Conservation (phyloP, 2,113 vertebrate species). For the Symphodus melops region DNA sequence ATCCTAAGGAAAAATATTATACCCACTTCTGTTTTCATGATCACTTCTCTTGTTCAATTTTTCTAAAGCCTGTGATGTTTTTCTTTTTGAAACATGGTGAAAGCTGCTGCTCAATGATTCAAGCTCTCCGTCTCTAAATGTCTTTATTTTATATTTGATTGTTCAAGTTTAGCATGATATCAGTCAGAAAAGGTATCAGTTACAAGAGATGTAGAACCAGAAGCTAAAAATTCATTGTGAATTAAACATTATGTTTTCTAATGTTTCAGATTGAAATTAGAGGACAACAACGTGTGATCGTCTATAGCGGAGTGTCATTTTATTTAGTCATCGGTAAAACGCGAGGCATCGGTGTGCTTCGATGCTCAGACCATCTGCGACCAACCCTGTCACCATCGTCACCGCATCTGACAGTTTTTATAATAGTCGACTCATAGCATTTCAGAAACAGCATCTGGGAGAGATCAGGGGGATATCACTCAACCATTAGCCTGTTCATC, state of each 20-base stretch:
- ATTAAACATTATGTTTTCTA: too few relatives aligned
- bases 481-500: constrained; percentile 26
- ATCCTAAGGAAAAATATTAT: too few relatives aligned
- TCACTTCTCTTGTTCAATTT: too few relatives aligned
- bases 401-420: not conserved
- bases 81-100: too few relatives aligned
- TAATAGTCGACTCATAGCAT: constrained; percentile 9
- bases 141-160: too few relatives aligned
- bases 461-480: constrained; percentile 15
- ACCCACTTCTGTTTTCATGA: too few relatives aligned
- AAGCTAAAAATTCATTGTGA: too few relatives aligned
- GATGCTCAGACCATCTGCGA: constrained; percentile 20
- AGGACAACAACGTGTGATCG: not conserved
- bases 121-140: not conserved
- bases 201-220: too few relatives aligned
- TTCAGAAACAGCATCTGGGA: constrained; percentile 22
- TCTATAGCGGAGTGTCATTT: not conserved
- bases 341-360: not conserved
- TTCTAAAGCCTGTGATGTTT: too few relatives aligned
- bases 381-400: not conserved
- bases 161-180: too few relatives aligned
- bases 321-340: not conserved
- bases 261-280: too few relatives aligned
- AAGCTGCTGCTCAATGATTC: not conserved
- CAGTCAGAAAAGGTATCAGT: too few relatives aligned